Base-by-base conservation (phyloP, 2,797 vertebrate genomes). In the Pristis pectinata region DNA sequence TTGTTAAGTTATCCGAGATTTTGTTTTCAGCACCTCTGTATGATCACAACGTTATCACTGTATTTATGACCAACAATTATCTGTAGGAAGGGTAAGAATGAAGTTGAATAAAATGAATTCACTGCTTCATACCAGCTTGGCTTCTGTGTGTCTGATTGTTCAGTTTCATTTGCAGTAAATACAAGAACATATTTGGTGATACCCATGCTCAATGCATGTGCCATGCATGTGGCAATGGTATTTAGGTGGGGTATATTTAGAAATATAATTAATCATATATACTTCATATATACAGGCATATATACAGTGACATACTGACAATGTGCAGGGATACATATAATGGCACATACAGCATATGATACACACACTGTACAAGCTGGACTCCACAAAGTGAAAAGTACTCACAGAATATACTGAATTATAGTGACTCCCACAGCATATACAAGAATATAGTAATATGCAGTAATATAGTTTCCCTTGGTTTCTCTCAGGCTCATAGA, bases 91-190 rank as follows among this genome's bases (percentile, higher is more conserved):
- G 30, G 61, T 34, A 19, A 44, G 91, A 67, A 74, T 0, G n/a
- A 59, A 61, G 30, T 61, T 67, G 87, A 91, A 91, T 91, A 91
- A 91, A 87, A 91, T 19, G 56, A 64, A 6, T 64, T 91, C 59
- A 87, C 30, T n/a, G 15, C 30, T 15, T 59, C 83, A n/a, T 19
- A 13, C 34, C 13, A 24, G 8, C 15, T 30, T 87, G 10, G n/a
- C 67, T 91, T 67, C n/a, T 87, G 53, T 17, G 15, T 19, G 17
- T 30, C 53, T 59, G 30, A 87, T 87, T 87, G 59, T 59, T 74
- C 24, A 72, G 24, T 72, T 87, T 87, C 13, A n/a, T 59, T 87
- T 34, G 59, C 83, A 59, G 53, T 53, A 87, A 34, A 59, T 22
- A 53, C 53, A 87, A 34, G 6, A n/a, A 87, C 59, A 87, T 59